These are phyloP conservation scores for Tiliacea citrago DNA, from an alignment of 2,888 invertebrate genomes.

Conservation along the genomic window DNA sequence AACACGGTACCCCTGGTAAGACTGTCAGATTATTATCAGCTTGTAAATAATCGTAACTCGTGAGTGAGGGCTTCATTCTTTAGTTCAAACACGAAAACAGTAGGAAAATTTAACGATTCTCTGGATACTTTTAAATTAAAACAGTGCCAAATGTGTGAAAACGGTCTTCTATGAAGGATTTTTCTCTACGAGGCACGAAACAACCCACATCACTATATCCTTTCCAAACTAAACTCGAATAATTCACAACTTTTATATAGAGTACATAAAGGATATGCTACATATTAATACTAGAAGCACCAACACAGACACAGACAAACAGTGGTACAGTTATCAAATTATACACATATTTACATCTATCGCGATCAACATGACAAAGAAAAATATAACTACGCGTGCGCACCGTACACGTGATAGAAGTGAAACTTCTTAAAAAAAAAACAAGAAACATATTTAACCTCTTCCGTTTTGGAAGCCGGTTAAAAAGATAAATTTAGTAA, in stretches of 20 bases:
- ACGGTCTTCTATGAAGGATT: not conserved
- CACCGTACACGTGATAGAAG: not conserved
- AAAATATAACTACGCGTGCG: not conserved
- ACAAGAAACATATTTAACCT: too few species aligned
- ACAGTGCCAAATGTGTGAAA: not conserved
- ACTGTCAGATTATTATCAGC: not conserved
- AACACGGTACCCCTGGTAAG: not conserved
- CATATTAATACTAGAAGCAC: conserved; percentile 69
- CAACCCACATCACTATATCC: conserved; percentile 41
- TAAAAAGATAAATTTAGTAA: too few species aligned
- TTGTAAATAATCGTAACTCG: not conserved
- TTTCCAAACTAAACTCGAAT: conserved; percentile 22
- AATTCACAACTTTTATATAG: conserved; percentile 46
- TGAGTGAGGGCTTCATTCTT: not conserved
- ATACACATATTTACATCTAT: conserved; percentile 43
- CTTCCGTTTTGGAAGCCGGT: too few species aligned
- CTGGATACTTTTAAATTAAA: not conserved
- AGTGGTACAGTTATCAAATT: conserved; percentile 50
- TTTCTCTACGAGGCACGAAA: not conserved
- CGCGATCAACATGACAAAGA: conserved; percentile 30
- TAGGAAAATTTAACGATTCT: not conserved
- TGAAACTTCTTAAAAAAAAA: not conserved
- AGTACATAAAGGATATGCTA: conserved; percentile 55
- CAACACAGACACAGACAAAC: conserved; percentile 70
- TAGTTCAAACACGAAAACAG: not conserved